phyloP scores from a whole-genome alignment of 2,888 invertebrate species.

The Melinopterus prodromus region DNA sequence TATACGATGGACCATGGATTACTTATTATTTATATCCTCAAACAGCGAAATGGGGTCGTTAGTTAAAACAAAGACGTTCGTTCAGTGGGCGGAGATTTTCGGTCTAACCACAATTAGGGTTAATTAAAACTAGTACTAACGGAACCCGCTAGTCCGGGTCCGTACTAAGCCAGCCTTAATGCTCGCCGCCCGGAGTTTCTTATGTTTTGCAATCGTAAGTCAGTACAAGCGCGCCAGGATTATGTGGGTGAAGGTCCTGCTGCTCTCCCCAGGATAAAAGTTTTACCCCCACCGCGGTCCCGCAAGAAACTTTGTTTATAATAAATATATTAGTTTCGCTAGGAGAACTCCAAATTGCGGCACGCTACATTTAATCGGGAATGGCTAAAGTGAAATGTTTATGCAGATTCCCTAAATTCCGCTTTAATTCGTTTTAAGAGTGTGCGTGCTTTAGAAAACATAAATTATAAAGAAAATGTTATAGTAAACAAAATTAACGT shows the following conservation, averaged over 20 bases:
- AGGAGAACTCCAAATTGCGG: constrained; percentile 32
- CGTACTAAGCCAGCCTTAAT: constrained; percentile 10
- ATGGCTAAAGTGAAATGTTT: constrained; percentile 16
- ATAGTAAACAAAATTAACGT: no score
- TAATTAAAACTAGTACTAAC: constrained; percentile 5
- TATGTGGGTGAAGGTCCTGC: constrained; percentile 10
- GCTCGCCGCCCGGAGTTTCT: constrained; percentile 11
- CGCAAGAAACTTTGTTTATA: constrained; percentile 31
- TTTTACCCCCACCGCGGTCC: background rate
- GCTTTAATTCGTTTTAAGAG: no score
- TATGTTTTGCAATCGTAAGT: constrained; percentile 18
- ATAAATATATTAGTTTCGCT: constrained; percentile 38
- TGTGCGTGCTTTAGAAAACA: no score
- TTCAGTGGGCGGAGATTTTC: background rate
- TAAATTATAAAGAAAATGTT: no score
- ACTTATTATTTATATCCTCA: background rate
- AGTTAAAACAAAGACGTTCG: background rate
- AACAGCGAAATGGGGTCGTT: background rate
- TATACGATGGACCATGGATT: no score
- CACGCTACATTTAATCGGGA: constrained; percentile 19
- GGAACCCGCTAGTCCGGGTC: constrained; percentile 10
- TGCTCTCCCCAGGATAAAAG: constrained; percentile 17
- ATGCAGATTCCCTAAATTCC: background rate
- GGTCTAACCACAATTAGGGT: constrained; percentile 4
- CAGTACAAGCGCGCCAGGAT: constrained; percentile 22